Percentiles rank a stretch among this genome's conserved stretches.
These are phyloP conservation scores for Microplitis mediator DNA, from an alignment of 1,140 invertebrate genomes.

Conservation along the genomic window DNA sequence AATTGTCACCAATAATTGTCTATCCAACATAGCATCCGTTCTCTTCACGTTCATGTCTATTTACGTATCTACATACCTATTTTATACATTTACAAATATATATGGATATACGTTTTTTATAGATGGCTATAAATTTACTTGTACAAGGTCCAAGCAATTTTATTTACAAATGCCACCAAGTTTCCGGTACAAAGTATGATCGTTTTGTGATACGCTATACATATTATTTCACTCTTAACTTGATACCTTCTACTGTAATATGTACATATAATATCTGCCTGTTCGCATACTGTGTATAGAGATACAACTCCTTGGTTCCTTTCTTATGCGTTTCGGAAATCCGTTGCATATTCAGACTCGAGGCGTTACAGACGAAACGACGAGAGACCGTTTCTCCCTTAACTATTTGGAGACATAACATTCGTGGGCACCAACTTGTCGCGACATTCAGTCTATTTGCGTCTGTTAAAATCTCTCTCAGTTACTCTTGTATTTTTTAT, in stretches of 20 bases:
- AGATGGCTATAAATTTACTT: not conserved
- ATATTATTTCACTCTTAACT: not conserved
- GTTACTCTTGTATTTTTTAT: not conserved
- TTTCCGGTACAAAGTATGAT: conserved; percentile 9
- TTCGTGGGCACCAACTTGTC: conserved; percentile 15
- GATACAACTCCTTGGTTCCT: not conserved
- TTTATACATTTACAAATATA: not conserved
- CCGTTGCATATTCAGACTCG: conserved; percentile 19
- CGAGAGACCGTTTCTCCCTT: not conserved
- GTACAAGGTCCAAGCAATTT: conserved; percentile 9
- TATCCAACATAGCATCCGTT: conserved; percentile 7
- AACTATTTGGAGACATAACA: conserved; percentile 8
- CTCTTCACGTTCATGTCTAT: not conserved
- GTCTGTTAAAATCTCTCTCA: conserved; percentile 16
- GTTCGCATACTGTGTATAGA: not conserved
- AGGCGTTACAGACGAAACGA: not conserved
- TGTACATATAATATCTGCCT: not conserved
- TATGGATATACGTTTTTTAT: not conserved
- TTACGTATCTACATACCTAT: not conserved
- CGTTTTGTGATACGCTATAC: not conserved
- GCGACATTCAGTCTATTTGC: not conserved
- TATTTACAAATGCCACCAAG: conserved; percentile 16
- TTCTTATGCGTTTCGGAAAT: conserved; percentile 19
- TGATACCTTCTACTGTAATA: not conserved
- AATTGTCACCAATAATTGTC: conserved; percentile 22